Percentiles rank a stretch among this genome's conserved stretches.
phyloP scores from a whole-genome alignment of 2,113 vertebrate species.

The Falco punctatus region DNA sequence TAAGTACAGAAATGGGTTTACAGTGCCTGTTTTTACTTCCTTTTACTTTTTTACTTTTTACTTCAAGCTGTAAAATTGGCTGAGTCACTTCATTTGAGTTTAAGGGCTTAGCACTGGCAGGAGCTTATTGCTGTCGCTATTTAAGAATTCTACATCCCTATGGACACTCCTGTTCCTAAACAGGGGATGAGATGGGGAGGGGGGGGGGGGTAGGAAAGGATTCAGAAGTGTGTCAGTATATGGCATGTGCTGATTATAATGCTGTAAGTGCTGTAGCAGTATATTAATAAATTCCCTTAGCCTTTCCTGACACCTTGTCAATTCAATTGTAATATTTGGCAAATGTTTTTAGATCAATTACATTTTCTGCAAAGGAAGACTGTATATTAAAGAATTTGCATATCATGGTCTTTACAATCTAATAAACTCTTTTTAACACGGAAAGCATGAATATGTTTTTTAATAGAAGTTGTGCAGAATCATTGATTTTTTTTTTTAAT shows the following conservation, averaged over 20 bases:
- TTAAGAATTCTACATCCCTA: not conserved
- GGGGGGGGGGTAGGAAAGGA: not conserved
- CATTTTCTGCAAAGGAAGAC: not conserved
- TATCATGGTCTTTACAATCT: not conserved
- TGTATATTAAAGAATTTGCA: not conserved
- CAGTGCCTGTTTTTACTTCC: slow-evolving; percentile 1
- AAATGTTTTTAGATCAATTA: not conserved
- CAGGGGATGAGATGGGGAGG: fast-evolving
- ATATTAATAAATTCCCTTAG: not conserved
- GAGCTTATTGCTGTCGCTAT: slow-evolving; percentile 11
- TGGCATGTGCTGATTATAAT: not conserved
- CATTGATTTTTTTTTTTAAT: not conserved
- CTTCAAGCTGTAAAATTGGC: slow-evolving; percentile 26
- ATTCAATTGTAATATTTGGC: not conserved
- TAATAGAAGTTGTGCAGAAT: not conserved
- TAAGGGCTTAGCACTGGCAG: not conserved
- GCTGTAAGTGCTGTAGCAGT: not conserved
- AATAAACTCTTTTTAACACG: not conserved
- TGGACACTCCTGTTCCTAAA: not conserved
- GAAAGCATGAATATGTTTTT: not conserved
- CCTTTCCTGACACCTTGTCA: not conserved
- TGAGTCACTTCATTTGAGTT: slow-evolving; percentile 36
- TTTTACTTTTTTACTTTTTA: not conserved
- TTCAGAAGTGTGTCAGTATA: not conserved
- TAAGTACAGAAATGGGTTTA: not conserved